A percentile compares a stretch with the other conserved stretches of the same genome.
phyloP scores from a whole-genome alignment of 2,888 invertebrate species.

The Apotomis betuletana region DNA sequence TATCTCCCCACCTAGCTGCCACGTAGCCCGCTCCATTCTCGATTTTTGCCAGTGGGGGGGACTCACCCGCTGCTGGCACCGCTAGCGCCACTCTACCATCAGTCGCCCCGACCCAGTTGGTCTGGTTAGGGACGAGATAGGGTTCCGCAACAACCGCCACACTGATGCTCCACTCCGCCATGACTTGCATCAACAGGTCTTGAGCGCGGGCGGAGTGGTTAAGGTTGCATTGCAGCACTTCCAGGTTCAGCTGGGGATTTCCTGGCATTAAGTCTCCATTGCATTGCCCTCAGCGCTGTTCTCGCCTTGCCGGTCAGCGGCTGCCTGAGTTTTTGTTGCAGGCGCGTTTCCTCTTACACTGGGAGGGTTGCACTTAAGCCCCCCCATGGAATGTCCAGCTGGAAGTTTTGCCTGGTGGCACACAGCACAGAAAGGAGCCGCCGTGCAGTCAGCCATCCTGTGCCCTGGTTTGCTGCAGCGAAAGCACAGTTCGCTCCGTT shows the following conservation, averaged over 20 bases:
- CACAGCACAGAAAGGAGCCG: constrained; percentile 2
- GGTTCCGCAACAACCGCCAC: too few species aligned
- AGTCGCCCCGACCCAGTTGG: constrained; percentile 48
- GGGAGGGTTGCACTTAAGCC: background rate
- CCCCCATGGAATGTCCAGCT: background rate
- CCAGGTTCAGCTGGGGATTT: background rate
- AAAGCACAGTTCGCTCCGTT: background rate
- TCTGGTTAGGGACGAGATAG: constrained; percentile 49
- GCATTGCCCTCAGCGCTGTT: background rate
- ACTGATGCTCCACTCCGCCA: constrained; percentile 37
- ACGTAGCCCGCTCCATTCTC: background rate
- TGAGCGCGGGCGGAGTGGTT: too few species aligned
- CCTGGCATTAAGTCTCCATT: background rate
- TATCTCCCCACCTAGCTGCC: background rate
- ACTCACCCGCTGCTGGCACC: background rate
- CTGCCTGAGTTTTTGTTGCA: background rate
- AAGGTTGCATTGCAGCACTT: constrained; percentile 1
- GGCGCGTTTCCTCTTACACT: background rate
- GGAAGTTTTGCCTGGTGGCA: background rate
- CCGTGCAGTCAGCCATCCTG: background rate
- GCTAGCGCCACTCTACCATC: constrained; percentile 44
- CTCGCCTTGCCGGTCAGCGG: too few species aligned
- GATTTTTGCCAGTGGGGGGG: background rate
- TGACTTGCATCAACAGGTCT: constrained; percentile 14
- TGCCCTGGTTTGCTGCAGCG: constrained; percentile 4